Conservation (phyloP, 2,888 invertebrate genomes). For the Eugnorisma glareosa region DNA sequence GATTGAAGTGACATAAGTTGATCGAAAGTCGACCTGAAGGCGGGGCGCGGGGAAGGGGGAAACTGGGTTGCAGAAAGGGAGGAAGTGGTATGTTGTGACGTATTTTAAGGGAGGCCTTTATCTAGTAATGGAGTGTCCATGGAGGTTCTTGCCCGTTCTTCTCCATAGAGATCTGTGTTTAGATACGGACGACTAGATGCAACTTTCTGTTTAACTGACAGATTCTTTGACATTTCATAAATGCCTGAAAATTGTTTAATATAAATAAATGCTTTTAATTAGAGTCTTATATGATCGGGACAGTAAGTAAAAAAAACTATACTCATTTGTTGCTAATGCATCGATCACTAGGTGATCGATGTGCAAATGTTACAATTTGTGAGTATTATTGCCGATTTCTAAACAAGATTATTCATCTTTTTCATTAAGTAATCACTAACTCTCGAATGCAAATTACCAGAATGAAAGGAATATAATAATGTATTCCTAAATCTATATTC, state of each 20-base stretch:
- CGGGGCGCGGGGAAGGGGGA: no score
- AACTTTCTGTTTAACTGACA: not conserved
- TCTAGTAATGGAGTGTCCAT: not conserved
- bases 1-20: slow-evolving; percentile 24
- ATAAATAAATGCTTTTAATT: not conserved
- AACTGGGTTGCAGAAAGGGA: not conserved
- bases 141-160: not conserved
- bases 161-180: not conserved
- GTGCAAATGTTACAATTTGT: not conserved
- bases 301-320: not conserved
- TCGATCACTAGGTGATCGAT: no score
- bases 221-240: not conserved
- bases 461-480: not conserved
- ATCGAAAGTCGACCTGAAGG: slow-evolving; percentile 3
- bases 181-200: not conserved
- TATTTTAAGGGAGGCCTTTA: not conserved
- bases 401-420: not conserved
- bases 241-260: not conserved
- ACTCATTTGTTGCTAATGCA: not conserved
- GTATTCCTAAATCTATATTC: not conserved
- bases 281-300: not conserved
- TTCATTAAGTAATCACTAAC: not conserved
- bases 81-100: not conserved
- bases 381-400: not conserved
- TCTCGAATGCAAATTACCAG: not conserved